Conservation (phyloP, 2,797 vertebrate species). For the Emys orbicularis region DNA sequence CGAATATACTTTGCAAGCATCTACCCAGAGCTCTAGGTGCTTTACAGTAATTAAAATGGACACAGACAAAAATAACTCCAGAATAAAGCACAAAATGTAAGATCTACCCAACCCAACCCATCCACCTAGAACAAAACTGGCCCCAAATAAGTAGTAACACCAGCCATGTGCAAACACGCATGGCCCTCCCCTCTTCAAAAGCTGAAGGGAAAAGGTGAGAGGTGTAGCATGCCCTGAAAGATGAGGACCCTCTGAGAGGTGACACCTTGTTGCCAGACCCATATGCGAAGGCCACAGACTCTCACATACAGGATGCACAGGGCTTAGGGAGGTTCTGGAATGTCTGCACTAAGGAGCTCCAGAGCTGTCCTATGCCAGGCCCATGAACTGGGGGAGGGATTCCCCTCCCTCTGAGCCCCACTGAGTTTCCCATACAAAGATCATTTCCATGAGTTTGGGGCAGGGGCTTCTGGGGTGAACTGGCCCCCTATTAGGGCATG, state of each 20-base stretch:
- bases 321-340: background rate
- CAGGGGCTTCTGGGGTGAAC: background rate
- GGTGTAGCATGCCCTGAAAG: background rate
- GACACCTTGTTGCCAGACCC: background rate
- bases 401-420: background rate
- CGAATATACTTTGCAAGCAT: background rate
- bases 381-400: background rate
- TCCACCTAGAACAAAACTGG: fast-evolving
- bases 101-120: background rate
- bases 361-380: background rate
- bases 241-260: background rate
- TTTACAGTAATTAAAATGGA: background rate
- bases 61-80: background rate
- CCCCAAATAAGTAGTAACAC: fast-evolving
- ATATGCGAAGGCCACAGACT: background rate
- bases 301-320: background rate
- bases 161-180: fast-evolving
- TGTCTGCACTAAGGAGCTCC: background rate
- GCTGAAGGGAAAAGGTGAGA: background rate
- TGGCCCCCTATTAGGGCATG: background rate
- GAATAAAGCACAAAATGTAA: fast-evolving
- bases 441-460: background rate
- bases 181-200: fast-evolving
- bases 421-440: background rate
- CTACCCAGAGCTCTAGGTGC: background rate